Evolutionary conservation across 1,140 invertebrate species (phyloP), one percentile per base, ranked within the genome.

Genomic region (Drosophila simulans): DNA sequence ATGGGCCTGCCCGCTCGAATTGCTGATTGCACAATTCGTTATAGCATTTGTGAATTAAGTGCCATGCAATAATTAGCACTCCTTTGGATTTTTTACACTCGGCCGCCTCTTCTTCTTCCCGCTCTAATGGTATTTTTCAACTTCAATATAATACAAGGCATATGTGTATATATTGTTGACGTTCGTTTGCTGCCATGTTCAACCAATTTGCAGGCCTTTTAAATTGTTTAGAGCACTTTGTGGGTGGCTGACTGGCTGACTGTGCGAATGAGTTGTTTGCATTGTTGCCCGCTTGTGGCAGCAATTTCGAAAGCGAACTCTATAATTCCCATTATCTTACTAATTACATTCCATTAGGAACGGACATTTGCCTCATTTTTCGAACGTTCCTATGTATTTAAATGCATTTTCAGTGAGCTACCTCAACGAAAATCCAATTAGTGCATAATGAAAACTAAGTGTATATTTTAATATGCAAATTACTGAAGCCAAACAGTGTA

Each of bases 51-150:
- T 39, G 39, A 72, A 57, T 72, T 78, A 60, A 64, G 20, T 52
- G 34, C 31, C 51, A 35, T 54, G 45, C 34, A 48, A 63, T 60
- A 80, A 77, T 81, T 80, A 77, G 34, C 77, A 68, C 45, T 77
- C 20, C 65, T 76, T 80, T 15, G 79, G 66, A 72, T 62, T 68
- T 22, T 22, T 81, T 73, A 80, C 79, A 76, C 66, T 60, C 75
- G 46, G 31, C 37, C 63, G 62, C 57, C 43, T 48, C 49, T 57
- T 27, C 48, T 51, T 51, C 48, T 51, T 51, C 48, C 48, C 15
- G 48, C 48, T 51, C 48, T 51, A 51, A 51, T 51, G 48, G 48
- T 48, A 63, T 66, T 81, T 39, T 69, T 55, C 12, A n/a, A 12
- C 53, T 22, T 22, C 34, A 43, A 35, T 46, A 15, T 35, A 37